Base-by-base conservation (phyloP, 2,888 invertebrate species). In the Cinara cedri region DNA sequence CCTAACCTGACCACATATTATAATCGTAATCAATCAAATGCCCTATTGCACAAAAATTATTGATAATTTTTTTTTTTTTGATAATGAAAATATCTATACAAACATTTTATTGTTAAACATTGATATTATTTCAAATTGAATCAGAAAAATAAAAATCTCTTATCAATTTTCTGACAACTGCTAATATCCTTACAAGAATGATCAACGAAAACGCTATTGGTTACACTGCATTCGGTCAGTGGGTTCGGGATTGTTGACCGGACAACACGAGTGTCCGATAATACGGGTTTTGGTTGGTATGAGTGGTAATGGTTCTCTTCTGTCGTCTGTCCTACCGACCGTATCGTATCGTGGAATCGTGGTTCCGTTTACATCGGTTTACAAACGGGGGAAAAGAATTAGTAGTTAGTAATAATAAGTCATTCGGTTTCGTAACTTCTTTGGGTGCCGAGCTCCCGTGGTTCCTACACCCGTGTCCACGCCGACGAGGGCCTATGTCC, bases 331-430 rank as follows among this genome's bases (percentile, higher is more conserved):
- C 70, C 70, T 62, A 70, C 51, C 78, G 78, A 78, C 70, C 78
- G 70, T 78, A 70, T 78, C 78, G 78, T 78, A 70, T 78, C 78
- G 78, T 78, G 57, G 70, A 78, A 60, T 78, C 70, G 68, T 78
- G 78, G 78, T 78, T 78, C 68, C 78, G 78, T 78, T 78, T 78
- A 78, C 78, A 60, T 44, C 16, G 49, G 68, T 62, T 51, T 44
- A 42, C 42, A 13, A 44, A 70, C 57, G 51, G 70, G 60, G 68
- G 49, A 74, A 51, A 63, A 63, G 21, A 19, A n/a, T 16, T 16
- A 24, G 42, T 13, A 46, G 60, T 78, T 26, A 51, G 57, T 51
- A n/a, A 26, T 57, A 68, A 66, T 51, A 70, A 60, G 70, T 42
- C 60, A n/a, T 62, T 70, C 34, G 60, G 68, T 68, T 70, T 62